Base-by-base conservation (phyloP, 2,113 vertebrate species). In the Cervus canadensis region DNA sequence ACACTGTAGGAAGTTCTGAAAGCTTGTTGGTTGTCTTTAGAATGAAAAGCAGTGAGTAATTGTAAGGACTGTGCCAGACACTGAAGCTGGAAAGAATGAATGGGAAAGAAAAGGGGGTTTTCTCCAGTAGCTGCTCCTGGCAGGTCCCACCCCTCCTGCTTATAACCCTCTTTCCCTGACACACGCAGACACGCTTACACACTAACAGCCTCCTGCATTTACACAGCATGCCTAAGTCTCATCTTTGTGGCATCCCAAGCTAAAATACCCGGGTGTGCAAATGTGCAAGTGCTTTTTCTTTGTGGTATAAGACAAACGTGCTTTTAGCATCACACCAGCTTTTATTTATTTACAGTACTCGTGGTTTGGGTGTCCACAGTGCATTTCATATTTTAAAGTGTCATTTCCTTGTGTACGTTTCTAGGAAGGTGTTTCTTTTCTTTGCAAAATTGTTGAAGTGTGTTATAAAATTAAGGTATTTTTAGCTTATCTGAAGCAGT, bases 71-170 rank as follows among this genome's bases (percentile, higher is more conserved):
- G 1, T 87, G 40, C 54, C 52, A 98, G 87, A 48, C 86, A 15
- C 64, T 60, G 95, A 13, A 57, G 33, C 91, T 21, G 64, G 78
- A 96, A 97, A 85, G 97, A 67, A 97, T 94, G 82, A 93, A 83
- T 78, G 96, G 82, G 91, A 94, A 95, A 97, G 93, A 94, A 97
- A 96, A 95, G 91, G 93, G 87, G 86, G 96, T 94, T 96, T 97
- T 98, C 90, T 97, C 92, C 96, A 97, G 92, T 89, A 97, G 87
- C 96, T 97, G 94, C 82, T 97, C 71, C 71, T 96, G 82, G 90
- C 94, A 97, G 97, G 97, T 91, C 94, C 96, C 94, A 96, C 97
- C 96, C 96, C 97, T 97, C 97, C 17, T 93, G 93, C 95, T 97
- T 97, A 88, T 96, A 97, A 96, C 48, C 84, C 45, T 91, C 67